Base-by-base conservation (phyloP, 2,797 vertebrate genomes). In the Myotis pilosus region DNA sequence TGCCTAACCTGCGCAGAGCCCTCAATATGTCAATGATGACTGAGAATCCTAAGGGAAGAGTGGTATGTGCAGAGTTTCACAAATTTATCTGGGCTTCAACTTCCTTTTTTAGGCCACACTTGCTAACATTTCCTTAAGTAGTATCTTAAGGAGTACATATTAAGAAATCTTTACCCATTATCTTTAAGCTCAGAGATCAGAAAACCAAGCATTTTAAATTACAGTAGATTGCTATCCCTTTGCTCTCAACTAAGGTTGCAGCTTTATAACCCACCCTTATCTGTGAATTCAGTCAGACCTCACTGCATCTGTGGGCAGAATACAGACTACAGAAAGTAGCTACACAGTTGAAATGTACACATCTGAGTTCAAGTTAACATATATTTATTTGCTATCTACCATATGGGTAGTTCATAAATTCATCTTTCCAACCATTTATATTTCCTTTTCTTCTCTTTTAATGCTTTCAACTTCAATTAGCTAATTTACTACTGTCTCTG, bases 91-190 rank as follows among this genome's bases (percentile, higher is more conserved):
- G 25, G 49, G 28, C 17, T n/a, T 80, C 51, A 91, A 89, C 17
- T 82, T 85, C n/a, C 44, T 79, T 92, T 87, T 96, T 89, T 71
- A 92, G 66, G 53, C 89, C 81, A 87, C 17, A 94, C 25, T 47
- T 90, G 66, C 41, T 90, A 84, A 87, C 62, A 94, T 71, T 30
- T 74, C 44, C 57, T 80, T 91, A 71, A 91, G 28, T 1, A 91
- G 69, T 91, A 86, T 74, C 82, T 17, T 41, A 86, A 86, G 22
- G 2, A 95, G 12, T 55, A 60, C 23, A 57, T 41, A 66, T 28
- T 71, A 93, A 87, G 76, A 87, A 89, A 90, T 75, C 33, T 82
- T 44, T 82, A 66, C 20, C 79, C 25, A 20, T 82, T 87, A 92
- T 92, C 44, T 93, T 96, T 80, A 96, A 95, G 80, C 3, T 44